Evolutionary conservation across 1,140 invertebrate genomes (phyloP).

Genomic region (Xylocopa sonorina): DNA sequence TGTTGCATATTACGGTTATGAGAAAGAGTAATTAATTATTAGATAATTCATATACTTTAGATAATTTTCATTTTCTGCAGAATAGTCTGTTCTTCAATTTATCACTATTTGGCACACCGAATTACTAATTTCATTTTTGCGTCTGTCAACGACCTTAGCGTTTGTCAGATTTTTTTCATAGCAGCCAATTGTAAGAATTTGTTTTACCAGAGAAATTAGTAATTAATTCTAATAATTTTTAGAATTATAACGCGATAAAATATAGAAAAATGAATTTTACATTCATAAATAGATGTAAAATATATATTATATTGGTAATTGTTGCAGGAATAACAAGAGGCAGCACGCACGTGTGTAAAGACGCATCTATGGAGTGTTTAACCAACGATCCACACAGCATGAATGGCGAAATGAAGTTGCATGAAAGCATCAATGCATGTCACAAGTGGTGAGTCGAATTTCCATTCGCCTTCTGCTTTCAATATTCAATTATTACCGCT

Average conservation of each 20-base stretch:
- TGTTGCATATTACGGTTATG: too few relatives aligned
- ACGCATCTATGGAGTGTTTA: too few relatives aligned
- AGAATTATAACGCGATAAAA: too few relatives aligned
- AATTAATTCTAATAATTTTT: too few relatives aligned
- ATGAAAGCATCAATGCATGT: neutral
- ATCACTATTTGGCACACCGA: slow-evolving; percentile 26
- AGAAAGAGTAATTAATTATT: neutral
- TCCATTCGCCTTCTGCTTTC: neutral
- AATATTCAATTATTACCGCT: neutral
- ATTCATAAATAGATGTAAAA: too few relatives aligned
- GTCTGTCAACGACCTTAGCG: neutral
- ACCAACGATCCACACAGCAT: neutral
- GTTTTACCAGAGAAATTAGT: neutral
- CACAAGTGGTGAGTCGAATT: slow-evolving; percentile 5
- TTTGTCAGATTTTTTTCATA: slow-evolving; percentile 42
- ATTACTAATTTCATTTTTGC: slow-evolving; percentile 32
- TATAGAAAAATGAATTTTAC: neutral
- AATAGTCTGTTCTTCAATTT: neutral
- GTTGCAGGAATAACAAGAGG: neutral
- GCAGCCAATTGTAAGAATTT: too few relatives aligned
- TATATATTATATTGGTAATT: neutral
- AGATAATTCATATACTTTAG: neutral
- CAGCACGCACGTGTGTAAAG: neutral
- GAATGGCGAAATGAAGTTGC: neutral
- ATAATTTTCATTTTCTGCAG: slow-evolving; percentile 37